A percentile compares a stretch with the other conserved stretches of the same genome.
Evolutionary conservation across 2,113 vertebrate genomes (phyloP).

Genomic region (Xerus inauris): DNA sequence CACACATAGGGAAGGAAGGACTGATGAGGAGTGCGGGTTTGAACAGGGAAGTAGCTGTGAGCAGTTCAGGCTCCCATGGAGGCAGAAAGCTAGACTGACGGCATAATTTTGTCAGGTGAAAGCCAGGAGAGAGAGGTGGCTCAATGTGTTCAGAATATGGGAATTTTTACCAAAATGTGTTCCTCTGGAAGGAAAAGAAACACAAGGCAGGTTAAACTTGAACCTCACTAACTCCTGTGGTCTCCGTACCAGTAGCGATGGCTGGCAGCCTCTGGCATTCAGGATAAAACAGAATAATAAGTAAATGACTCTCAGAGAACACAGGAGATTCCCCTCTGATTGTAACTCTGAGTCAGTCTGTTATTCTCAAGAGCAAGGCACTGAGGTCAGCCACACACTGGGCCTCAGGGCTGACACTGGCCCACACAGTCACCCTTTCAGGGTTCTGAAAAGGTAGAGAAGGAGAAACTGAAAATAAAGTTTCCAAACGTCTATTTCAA

Average conservation of each 20-base stretch:
- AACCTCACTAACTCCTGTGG: not conserved
- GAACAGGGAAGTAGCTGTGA: not conserved
- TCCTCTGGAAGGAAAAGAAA: not conserved
- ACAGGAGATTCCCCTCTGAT: not conserved
- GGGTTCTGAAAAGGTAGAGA: not conserved
- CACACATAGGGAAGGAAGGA: not conserved
- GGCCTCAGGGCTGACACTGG: not conserved
- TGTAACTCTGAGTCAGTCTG: not conserved
- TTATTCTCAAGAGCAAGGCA: fast-evolving
- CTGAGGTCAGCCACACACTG: not conserved
- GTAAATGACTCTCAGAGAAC: not conserved
- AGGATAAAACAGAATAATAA: not conserved
- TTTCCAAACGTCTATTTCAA: not conserved
- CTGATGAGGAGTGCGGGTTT: not conserved
- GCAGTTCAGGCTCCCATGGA: not conserved
- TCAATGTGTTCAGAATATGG: not conserved
- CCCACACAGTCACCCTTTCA: not conserved
- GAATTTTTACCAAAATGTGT: not conserved
- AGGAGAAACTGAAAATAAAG: not conserved
- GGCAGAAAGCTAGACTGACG: not conserved
- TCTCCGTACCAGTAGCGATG: not conserved
- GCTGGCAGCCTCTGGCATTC: not conserved
- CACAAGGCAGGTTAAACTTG: fast-evolving
- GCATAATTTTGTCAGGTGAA: not conserved
- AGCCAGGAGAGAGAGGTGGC: not conserved